Percentiles rank a stretch among this genome's conserved stretches.
phyloP scores from a whole-genome alignment of 2,888 invertebrate species.

The Agelastica alni region DNA sequence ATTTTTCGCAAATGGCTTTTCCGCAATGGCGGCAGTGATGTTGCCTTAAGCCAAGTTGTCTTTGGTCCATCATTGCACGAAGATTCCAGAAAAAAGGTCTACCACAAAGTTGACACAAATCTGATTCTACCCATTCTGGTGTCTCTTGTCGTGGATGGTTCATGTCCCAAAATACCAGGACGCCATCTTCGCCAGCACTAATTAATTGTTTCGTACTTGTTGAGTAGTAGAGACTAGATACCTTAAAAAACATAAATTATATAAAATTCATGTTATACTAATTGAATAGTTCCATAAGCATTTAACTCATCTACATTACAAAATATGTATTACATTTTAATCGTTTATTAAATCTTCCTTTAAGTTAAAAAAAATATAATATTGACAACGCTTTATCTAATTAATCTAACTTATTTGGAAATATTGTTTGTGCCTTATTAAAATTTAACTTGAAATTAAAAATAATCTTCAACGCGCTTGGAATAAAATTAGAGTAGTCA shows the following conservation, averaged over 20 bases:
- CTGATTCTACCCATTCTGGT: slow-evolving; percentile 93
- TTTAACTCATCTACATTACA: too few species aligned
- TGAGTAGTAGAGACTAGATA: slow-evolving; percentile 86
- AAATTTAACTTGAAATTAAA: too few species aligned
- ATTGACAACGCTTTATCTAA: too few species aligned
- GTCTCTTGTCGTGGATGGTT: slow-evolving; percentile 85
- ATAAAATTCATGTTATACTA: too few species aligned
- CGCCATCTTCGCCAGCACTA: slow-evolving; percentile 90
- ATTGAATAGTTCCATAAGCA: too few species aligned
- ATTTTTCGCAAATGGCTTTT: slow-evolving; percentile 91
- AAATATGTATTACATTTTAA: too few species aligned
- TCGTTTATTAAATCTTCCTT: too few species aligned
- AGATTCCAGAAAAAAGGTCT: slow-evolving; percentile 99
- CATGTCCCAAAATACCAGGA: slow-evolving; percentile 95
- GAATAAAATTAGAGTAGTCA: too few species aligned
- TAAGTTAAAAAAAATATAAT: too few species aligned
- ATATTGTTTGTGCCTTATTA: too few species aligned
- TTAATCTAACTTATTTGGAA: too few species aligned
- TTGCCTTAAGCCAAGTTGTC: slow-evolving; percentile 87
- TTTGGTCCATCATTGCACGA: slow-evolving; percentile 96
- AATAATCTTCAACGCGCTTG: too few species aligned
- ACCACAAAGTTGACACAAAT: slow-evolving; percentile 91
- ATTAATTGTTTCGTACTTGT: slow-evolving; percentile 78
- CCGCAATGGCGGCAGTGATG: slow-evolving; percentile 95
- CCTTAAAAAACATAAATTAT: slow-evolving; percentile 69